phyloP scores from a whole-genome alignment of 2,113 vertebrate species.

The Peromyscus leucopus region DNA sequence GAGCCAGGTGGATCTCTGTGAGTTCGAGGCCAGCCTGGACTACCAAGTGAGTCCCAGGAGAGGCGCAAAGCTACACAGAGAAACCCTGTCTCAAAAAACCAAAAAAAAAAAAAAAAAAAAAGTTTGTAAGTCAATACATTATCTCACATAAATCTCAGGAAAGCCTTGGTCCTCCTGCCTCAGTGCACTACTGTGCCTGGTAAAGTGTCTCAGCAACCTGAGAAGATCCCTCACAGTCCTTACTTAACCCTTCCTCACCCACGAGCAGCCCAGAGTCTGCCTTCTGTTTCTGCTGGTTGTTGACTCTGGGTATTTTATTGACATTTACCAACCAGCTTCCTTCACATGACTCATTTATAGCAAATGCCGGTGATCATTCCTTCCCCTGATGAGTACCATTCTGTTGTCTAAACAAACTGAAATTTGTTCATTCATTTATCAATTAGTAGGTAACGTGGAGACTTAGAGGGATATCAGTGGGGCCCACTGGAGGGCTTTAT shows the following conservation, averaged over 20 bases:
- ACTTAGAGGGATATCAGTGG: background rate
- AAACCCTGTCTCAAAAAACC: too few relatives aligned
- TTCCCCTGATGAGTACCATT: background rate
- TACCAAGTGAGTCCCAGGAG: too few relatives aligned
- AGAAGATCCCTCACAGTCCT: background rate
- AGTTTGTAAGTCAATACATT: background rate
- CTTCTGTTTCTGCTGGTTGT: background rate
- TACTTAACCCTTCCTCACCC: background rate
- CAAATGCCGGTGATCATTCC: too few relatives aligned
- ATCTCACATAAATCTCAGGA: background rate
- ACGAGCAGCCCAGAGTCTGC: background rate
- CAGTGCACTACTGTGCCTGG: background rate
- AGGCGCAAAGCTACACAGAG: too few relatives aligned
- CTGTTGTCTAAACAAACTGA: background rate
- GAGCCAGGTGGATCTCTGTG: too few relatives aligned
- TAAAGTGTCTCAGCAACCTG: background rate
- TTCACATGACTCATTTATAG: background rate
- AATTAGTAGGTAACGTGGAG: background rate
- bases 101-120: constrained; percentile 10
- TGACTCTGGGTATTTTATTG: background rate
- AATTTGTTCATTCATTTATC: background rate
- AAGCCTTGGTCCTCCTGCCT: background rate
- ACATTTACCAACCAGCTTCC: background rate
- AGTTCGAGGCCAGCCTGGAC: too few relatives aligned
- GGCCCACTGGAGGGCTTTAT: background rate